Evolutionary conservation across 2,888 invertebrate genomes (phyloP).

Genomic region (Polyploca ridens): DNA sequence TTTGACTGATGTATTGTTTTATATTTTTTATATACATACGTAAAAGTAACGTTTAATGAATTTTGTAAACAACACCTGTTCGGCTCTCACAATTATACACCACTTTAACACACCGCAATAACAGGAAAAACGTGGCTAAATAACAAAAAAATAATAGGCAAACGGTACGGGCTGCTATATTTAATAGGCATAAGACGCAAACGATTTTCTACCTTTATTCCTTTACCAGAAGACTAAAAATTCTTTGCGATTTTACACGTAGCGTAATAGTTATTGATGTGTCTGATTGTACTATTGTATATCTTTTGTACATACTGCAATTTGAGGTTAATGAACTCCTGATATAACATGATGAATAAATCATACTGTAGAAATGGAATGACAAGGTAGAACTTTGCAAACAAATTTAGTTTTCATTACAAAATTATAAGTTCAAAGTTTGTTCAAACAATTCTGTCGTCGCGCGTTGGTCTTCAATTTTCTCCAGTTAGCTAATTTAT

Average conservation of each 20-base stretch:
- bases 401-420: neutral
- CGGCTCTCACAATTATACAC: conserved; percentile 30
- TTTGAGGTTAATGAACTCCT: conserved; percentile 10
- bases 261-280: neutral
- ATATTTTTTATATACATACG: neutral
- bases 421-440: conserved; percentile 3
- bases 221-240: neutral
- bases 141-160: conserved; percentile 1
- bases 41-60: neutral
- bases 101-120: conserved; percentile 14
- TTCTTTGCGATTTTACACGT: neutral
- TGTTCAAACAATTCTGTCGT: neutral
- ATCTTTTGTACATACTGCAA: neutral
- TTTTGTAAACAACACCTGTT: conserved; percentile 24
- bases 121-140: conserved; percentile 9
- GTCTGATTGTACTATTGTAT: neutral
- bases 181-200: neutral
- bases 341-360: conserved; percentile 2
- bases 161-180: neutral
- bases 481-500: neutral
- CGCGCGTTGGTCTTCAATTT: conserved; percentile 4
- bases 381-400: conserved; percentile 10
- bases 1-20: conserved; percentile 5
- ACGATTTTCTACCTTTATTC: neutral
- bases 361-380: conserved; percentile 10